These are phyloP conservation scores for Ameiurus melas DNA, from an alignment of 2,113 vertebrate species.

Conservation along the genomic window DNA sequence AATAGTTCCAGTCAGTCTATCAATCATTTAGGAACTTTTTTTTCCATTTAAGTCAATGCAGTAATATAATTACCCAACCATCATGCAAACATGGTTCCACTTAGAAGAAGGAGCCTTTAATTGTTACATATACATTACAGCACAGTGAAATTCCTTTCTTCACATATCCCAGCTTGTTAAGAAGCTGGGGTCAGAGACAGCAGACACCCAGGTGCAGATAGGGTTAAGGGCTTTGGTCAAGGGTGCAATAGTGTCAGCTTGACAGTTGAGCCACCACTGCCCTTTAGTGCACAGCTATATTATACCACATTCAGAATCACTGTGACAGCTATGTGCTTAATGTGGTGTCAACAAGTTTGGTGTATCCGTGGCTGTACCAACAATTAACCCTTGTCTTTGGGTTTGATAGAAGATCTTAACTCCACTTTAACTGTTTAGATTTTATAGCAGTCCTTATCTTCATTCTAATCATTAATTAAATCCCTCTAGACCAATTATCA, in stretches of 20 bases:
- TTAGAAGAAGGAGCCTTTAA: background rate
- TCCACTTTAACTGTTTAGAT: background rate
- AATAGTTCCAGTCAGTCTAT: background rate
- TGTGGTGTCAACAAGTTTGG: background rate
- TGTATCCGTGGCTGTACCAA: background rate
- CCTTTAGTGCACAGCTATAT: background rate
- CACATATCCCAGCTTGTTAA: too few species aligned
- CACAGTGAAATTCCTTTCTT: too few species aligned
- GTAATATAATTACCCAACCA: background rate
- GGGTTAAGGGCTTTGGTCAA: too few species aligned
- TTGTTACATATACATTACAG: too few species aligned
- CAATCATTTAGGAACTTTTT: background rate
- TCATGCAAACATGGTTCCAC: background rate
- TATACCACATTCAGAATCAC: background rate
- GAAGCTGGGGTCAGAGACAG: too few species aligned
- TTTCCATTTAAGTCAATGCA: background rate
- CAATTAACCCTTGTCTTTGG: background rate
- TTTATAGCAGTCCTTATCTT: background rate
- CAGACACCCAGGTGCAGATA: too few species aligned
- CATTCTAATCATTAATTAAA: background rate
- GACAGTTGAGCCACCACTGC: too few species aligned
- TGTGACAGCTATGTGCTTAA: background rate
- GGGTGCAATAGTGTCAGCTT: too few species aligned
- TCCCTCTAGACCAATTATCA: background rate
- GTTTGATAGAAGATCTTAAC: background rate